Evolutionary conservation across 2,113 vertebrate genomes (phyloP), one percentile per base, ranked within the genome.

Genomic region (Seriola dumerili): DNA sequence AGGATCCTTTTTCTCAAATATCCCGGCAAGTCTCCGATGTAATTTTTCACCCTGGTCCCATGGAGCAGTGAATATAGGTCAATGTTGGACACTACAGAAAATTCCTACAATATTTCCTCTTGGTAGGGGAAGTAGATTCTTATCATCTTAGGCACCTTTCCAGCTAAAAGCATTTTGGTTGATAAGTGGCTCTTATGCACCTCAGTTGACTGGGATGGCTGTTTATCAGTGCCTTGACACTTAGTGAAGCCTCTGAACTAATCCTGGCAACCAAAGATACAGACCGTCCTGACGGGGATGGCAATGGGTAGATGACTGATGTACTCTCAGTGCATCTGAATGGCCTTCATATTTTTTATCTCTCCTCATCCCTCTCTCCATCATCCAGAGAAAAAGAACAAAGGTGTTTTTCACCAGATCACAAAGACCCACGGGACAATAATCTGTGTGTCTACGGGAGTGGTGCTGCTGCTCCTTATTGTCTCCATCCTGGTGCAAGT

Each of bases 401-500:
- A 93, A 70, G 93, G 96, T 63, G 38, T 98, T 29, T 98, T 99
- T 91, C 95, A 97, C 67, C 96, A 97, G 44, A 97, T 99, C 90
- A 98, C 97, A 79, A 97, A 91, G 90, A 98, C 97, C 52, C 98
- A 99, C 0, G 96, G 97, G 69, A 99, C 97, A 42, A 93, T 98
- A 34, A 98, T 99, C 91, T 97, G 97, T 50, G 94, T 98, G 76
- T 97, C 97, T 0, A 96, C 97, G 29, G 98, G 97, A 17, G 93
- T 98, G 59, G 98, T 99, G 87, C 91, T 99, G 85, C 96, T 99
- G 68, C 97, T 99, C 58, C 96, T 99, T 64, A 93, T 98, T 57
- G 93, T 99, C 93, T 99, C 98, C 79, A 95, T 99, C 85, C 89
- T 98, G 72, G 97, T 99, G 34, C 97, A 99, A 92, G 94, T 99